A percentile compares a stretch with the other conserved stretches of the same genome.
These are phyloP conservation scores for Stratiomys singularior DNA, from an alignment of 2,888 invertebrate species.

Conservation along the genomic window DNA sequence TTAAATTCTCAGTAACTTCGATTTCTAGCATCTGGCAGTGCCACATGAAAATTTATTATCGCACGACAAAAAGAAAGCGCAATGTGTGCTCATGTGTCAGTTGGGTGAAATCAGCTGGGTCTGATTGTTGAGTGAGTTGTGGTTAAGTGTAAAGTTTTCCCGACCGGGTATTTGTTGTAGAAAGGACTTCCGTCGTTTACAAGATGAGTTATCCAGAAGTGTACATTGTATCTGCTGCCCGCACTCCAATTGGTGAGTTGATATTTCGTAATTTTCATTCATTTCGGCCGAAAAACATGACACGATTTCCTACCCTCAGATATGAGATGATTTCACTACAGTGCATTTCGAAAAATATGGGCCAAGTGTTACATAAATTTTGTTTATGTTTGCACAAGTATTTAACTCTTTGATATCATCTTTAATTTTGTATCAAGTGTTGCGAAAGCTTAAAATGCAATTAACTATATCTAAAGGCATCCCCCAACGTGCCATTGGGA, in stretches of 20 bases:
- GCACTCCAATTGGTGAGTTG: conserved; percentile 85
- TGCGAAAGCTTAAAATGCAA: too few species aligned
- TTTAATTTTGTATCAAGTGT: too few species aligned
- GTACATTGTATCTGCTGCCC: conserved; percentile 79
- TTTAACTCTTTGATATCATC: background rate
- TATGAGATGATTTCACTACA: background rate
- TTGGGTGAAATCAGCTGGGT: conserved; percentile 29
- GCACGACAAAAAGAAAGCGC: conserved; percentile 28
- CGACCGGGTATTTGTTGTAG: too few species aligned
- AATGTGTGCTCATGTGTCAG: background rate
- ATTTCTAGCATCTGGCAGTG: conserved; percentile 2
- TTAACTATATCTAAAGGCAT: too few species aligned
- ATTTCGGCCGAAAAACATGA: conserved; percentile 2
- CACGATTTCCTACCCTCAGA: background rate
- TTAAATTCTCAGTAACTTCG: background rate
- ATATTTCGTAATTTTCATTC: conserved; percentile 36
- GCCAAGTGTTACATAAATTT: conserved; percentile 4
- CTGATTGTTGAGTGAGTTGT: background rate
- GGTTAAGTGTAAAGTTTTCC: background rate
- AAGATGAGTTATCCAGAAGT: conserved; percentile 59
- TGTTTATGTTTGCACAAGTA: background rate
- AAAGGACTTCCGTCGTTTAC: too few species aligned
- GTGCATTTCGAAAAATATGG: background rate
- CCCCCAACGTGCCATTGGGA: too few species aligned
- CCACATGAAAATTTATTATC: background rate